Evolutionary conservation across 2,113 vertebrate species (phyloP).

Genomic region (Microtus ochrogaster): DNA sequence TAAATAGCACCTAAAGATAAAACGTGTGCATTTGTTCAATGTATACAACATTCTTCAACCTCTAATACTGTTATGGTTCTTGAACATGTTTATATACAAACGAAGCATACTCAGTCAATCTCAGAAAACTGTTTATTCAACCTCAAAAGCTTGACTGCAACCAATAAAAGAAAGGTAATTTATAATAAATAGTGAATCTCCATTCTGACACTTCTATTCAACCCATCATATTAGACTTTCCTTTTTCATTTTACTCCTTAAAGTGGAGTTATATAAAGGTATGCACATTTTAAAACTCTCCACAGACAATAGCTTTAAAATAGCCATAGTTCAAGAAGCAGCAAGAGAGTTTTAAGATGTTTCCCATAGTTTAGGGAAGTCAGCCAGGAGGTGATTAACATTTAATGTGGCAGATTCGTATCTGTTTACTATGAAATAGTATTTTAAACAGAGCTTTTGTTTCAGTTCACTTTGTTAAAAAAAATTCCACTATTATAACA

Average conservation of each 20-base stretch:
- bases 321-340: conserved; percentile 20
- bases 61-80: conserved; percentile 40
- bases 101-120: conserved; percentile 42
- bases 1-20: conserved; percentile 71
- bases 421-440: neutral
- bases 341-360: conserved; percentile 29
- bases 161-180: conserved; percentile 75
- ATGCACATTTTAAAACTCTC: conserved; percentile 60
- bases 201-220: conserved; percentile 71
- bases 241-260: conserved; percentile 68
- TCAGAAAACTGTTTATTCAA: conserved; percentile 72
- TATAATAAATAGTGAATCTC: conserved; percentile 66
- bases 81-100: conserved; percentile 48
- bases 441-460: neutral
- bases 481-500: conserved; percentile 45
- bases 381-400: conserved; percentile 47
- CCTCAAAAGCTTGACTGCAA: conserved; percentile 67
- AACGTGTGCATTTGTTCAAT: conserved; percentile 45
- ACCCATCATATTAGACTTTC: conserved; percentile 55
- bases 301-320: conserved; percentile 60
- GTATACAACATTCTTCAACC: conserved; percentile 35
- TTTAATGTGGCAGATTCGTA: conserved; percentile 54
- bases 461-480: conserved; percentile 3
- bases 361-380: neutral
- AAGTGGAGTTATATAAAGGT: conserved; percentile 60